Percentiles rank a stretch among this genome's conserved stretches.
Evolutionary conservation across 92 coral and sea anemone species (phyloP).

Genomic region (Anthopleura xanthogrammica): DNA sequence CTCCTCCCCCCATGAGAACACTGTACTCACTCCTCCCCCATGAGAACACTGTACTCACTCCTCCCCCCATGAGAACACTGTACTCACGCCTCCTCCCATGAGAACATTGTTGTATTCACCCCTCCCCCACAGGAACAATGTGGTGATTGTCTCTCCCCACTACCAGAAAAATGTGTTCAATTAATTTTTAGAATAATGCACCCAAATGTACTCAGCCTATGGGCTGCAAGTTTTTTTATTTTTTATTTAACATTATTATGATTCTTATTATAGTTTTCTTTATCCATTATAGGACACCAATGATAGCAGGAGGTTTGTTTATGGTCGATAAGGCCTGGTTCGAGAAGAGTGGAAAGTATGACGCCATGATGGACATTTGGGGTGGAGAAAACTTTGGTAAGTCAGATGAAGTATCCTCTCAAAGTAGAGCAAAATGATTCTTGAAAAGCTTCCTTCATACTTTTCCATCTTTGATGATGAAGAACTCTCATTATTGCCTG

Average conservation of each 20-base stretch:
- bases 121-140: background rate
- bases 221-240: too few species aligned
- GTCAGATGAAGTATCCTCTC: background rate
- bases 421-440: too few species aligned
- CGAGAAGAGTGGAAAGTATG: conserved; percentile 86
- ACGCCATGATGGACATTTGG: conserved; percentile 99
- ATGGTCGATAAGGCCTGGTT: conserved; percentile 87
- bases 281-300: conserved; percentile 68
- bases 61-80: too few species aligned
- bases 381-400: conserved; percentile 99
- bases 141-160: background rate
- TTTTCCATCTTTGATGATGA: too few species aligned
- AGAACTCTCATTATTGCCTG: too few species aligned
- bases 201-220: too few species aligned
- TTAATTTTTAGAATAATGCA: too few species aligned
- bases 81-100: background rate
- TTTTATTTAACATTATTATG: too few species aligned
- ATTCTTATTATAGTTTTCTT: too few species aligned
- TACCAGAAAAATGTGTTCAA: too few species aligned
- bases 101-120: background rate
- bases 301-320: conserved; percentile 98
- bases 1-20: background rate
- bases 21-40: background rate
- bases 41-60: too few species aligned
- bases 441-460: too few species aligned